Percentiles rank a stretch among this genome's conserved stretches.
Conservation (phyloP, 2,888 invertebrate genomes). For the Hemicrepidius hirtus region DNA sequence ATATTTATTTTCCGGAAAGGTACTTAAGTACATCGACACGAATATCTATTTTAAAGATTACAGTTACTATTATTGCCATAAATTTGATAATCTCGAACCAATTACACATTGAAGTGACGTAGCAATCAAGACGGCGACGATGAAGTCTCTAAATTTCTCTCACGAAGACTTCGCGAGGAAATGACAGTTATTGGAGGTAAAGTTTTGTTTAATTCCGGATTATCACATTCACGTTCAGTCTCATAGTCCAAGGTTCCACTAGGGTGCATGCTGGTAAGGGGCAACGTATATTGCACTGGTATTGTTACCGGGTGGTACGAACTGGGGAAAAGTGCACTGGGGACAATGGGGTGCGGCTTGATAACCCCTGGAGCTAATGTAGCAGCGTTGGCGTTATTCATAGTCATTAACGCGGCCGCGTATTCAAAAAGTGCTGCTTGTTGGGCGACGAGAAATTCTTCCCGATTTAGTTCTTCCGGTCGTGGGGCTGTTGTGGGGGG, state of each 20-base stretch:
- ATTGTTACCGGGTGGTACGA: constrained; percentile 62
- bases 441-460: constrained; percentile 61
- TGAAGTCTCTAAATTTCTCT: constrained; percentile 56
- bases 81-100: constrained; percentile 17
- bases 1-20: constrained; percentile 27
- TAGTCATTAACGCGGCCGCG: constrained; percentile 61
- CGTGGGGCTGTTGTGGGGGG: constrained; percentile 50
- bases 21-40: constrained; percentile 34
- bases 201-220: constrained; percentile 49
- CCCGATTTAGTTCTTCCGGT: constrained; percentile 58
- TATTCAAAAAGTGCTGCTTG: constrained; percentile 63
- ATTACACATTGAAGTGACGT: neutral
- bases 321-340: constrained; percentile 60
- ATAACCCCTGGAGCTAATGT: constrained; percentile 58
- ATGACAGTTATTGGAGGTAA: constrained; percentile 60
- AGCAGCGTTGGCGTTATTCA: constrained; percentile 58
- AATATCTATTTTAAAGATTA: constrained; percentile 30
- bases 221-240: constrained; percentile 61
- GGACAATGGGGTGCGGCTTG: constrained; percentile 62
- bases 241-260: constrained; percentile 55
- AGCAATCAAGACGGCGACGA: constrained; percentile 54
- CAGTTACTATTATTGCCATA: constrained; percentile 30
- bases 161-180: constrained; percentile 54
- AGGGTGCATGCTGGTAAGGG: constrained; percentile 55
- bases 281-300: constrained; percentile 61